A percentile compares a stretch with the other conserved stretches of the same genome.
These are phyloP conservation scores for Zaprionus gabonicus DNA, from an alignment of 1,140 invertebrate species.

Conservation along the genomic window DNA sequence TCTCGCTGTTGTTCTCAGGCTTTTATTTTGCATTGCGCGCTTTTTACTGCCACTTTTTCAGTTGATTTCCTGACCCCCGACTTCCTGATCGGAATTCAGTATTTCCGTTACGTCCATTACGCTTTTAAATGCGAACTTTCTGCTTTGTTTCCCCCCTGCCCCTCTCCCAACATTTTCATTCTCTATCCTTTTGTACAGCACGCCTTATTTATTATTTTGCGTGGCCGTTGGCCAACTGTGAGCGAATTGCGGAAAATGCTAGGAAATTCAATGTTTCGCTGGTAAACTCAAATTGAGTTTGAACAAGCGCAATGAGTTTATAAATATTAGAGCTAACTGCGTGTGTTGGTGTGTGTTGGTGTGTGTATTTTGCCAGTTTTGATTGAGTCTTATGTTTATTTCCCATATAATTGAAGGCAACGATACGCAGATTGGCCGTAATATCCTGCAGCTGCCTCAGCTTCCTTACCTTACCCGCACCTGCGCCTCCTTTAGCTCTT, in stretches of 20 bases:
- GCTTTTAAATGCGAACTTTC: slow-evolving; percentile 70
- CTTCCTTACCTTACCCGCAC: not conserved
- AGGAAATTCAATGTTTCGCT: slow-evolving; percentile 29
- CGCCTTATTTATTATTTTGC: slow-evolving; percentile 37
- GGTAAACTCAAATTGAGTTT: slow-evolving; percentile 31
- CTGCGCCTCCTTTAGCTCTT: not conserved
- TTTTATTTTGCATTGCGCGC: slow-evolving; percentile 52
- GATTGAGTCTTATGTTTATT: slow-evolving; percentile 5
- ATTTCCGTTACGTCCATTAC: slow-evolving; percentile 79
- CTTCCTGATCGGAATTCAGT: slow-evolving; percentile 79
- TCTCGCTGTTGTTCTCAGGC: slow-evolving; percentile 2
- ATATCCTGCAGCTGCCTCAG: not conserved
- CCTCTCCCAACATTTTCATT: too few relatives aligned
- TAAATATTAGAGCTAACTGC: not conserved
- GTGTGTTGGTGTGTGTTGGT: not conserved
- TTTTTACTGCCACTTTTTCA: slow-evolving; percentile 74
- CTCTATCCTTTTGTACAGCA: not conserved
- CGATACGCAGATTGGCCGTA: not conserved
- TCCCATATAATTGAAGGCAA: not conserved
- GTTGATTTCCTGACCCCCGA: slow-evolving; percentile 73
- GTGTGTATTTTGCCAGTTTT: not conserved
- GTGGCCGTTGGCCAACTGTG: slow-evolving; percentile 16
- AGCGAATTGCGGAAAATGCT: slow-evolving; percentile 5
- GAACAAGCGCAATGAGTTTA: not conserved
- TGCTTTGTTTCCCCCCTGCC: slow-evolving; percentile 25